These are phyloP conservation scores for Vanessa cardui DNA, from an alignment of 2,888 invertebrate species.

Conservation along the genomic window DNA sequence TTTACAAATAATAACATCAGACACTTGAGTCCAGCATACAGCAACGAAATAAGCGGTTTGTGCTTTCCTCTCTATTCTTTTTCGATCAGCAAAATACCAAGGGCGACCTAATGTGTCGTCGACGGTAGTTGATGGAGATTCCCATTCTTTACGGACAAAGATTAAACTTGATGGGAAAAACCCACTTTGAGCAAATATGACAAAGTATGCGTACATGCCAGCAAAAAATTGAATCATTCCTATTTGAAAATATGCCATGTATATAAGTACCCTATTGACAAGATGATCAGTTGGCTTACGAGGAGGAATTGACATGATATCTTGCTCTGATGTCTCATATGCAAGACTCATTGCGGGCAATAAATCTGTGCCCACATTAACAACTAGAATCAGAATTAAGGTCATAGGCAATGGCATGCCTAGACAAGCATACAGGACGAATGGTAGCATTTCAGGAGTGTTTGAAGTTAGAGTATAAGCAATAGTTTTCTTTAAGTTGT, in stretches of 20 bases:
- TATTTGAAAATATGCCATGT: conserved; percentile 93
- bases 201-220: conserved; percentile 90
- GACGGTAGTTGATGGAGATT: conserved; percentile 83
- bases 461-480: conserved; percentile 93
- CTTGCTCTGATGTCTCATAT: conserved; percentile 89
- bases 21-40: conserved; percentile 89
- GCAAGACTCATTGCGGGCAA: conserved; percentile 90
- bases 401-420: conserved; percentile 89
- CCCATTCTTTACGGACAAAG: conserved; percentile 89
- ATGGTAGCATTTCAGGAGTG: conserved; percentile 92
- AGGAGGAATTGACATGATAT: conserved; percentile 87
- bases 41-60: conserved; percentile 92
- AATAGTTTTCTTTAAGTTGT: conserved; percentile 93
- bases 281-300: conserved; percentile 80
- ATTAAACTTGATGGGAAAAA: conserved; percentile 87
- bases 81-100: conserved; percentile 88
- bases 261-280: conserved; percentile 84
- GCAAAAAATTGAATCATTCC: conserved; percentile 93
- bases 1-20: conserved; percentile 90
- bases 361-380: conserved; percentile 91
- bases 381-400: conserved; percentile 84
- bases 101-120: conserved; percentile 89
- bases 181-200: conserved; percentile 90
- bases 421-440: conserved; percentile 87
- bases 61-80: conserved; percentile 87